Evolutionary conservation across 2,113 vertebrate species (phyloP).

Genomic region (Porphyrio hochstetteri): DNA sequence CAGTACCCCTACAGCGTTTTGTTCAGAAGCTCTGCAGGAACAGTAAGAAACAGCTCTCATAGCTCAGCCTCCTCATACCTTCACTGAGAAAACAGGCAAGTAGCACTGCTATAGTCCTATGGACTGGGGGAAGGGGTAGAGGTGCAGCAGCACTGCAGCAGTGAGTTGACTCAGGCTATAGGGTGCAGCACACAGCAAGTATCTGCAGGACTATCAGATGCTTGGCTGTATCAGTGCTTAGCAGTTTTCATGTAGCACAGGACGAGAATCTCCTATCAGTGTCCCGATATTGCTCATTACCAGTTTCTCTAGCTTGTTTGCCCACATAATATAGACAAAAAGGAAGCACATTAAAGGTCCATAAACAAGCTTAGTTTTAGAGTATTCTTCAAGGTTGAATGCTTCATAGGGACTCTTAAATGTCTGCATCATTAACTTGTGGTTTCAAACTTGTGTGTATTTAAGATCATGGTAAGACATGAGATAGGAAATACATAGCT

Average conservation of each 20-base stretch:
- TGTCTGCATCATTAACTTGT: not conserved
- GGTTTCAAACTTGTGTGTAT: not conserved
- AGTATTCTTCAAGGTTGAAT: not conserved
- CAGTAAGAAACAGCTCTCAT: not conserved
- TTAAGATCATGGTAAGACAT: not conserved
- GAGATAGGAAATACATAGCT: not conserved
- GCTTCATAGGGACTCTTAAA: not conserved
- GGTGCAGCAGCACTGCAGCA: not conserved
- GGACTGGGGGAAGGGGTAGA: not conserved
- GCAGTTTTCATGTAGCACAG: not conserved
- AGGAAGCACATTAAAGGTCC: not conserved
- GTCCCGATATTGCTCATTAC: not conserved
- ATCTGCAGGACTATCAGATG: not conserved
- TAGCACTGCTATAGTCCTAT: not conserved
- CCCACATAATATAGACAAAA: rapidly evolving
- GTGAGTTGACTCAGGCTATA: not conserved
- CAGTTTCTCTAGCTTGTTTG: not conserved
- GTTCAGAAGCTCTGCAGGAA: not conserved
- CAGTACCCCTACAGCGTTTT: not conserved
- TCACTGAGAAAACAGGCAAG: not conserved
- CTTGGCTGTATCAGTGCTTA: rapidly evolving
- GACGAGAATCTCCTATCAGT: rapidly evolving
- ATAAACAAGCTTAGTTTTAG: not conserved
- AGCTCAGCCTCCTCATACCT: not conserved
- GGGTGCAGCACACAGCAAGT: not conserved